Percentiles rank a stretch among this genome's conserved stretches.
Conservation (phyloP, 2,888 invertebrate species). For the Bruchidius siliquastri region DNA sequence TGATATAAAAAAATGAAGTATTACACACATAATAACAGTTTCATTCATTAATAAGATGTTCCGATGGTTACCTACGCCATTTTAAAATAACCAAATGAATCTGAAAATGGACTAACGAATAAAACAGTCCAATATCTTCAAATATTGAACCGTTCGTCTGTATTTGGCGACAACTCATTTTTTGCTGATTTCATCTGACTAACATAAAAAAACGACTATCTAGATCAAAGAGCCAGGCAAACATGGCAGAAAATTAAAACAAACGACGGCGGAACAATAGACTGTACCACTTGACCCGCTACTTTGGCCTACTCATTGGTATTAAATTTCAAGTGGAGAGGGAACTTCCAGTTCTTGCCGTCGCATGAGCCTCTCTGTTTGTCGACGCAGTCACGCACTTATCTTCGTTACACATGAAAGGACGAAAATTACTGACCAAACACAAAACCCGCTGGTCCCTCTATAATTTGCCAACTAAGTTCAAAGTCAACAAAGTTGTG, state of each 20-base stretch:
- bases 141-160: no score
- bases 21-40: no score
- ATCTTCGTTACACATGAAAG: slow-evolving; percentile 20
- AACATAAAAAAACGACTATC: not conserved
- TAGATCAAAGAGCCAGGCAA: not conserved
- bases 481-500: slow-evolving; percentile 18
- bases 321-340: not conserved
- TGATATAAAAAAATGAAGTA: no score
- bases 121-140: no score
- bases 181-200: no score
- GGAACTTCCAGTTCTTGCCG: not conserved
- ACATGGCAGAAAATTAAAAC: not conserved
- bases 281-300: not conserved
- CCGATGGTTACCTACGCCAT: no score
- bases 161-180: no score
- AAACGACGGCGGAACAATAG: not conserved
- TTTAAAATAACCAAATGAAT: no score
- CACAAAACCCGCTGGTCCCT: slow-evolving; percentile 10
- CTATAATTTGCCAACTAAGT: slow-evolving; percentile 16
- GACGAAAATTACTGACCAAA: slow-evolving; percentile 20
- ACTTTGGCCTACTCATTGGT: not conserved
- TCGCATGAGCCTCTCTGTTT: not conserved
- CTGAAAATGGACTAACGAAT: no score
- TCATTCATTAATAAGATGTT: no score
- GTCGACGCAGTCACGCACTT: slow-evolving; percentile 15